Evolutionary conservation across 30 jellyfish, hydroid and myxozoan species (phyloP), one percentile per base, ranked within the genome.

Genomic region (Cassiopea xamachana): DNA sequence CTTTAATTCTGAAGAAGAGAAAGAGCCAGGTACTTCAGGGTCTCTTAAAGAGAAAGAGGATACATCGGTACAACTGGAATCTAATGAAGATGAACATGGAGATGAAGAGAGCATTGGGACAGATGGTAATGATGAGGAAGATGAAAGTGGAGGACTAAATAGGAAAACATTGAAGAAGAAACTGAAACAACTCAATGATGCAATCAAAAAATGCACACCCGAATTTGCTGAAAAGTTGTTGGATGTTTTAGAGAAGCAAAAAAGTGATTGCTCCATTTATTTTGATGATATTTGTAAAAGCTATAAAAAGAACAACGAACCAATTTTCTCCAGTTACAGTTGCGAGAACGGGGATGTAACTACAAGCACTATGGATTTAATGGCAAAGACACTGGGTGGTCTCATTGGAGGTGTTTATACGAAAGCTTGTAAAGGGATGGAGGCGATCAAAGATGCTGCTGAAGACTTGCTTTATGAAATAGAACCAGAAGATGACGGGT

Each of bases 341-440:
- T 88, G 95, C 46, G 95, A 88, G 59, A 88, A 88, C 60, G 90
- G 95, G 7, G 87, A 55, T 1, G 10, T 17, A 2, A 58, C 69
- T 10, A 44, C 16, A 7, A 78, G 87, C 12, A 43, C 51, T 48
- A 46, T 19, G 50, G 58, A 12, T 13, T 59, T 76, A 4, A 71
- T 71, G 55, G 72, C 16, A 44, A 79, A 72, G 58, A 46, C 64
- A 59, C 45, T 88, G 88, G 27, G 75, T 48, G 71, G 80, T 73
- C 95, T 88, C 69, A 81, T 71, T 17, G 95, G 95, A 44, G 95
- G 95, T 10, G 67, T 79, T 45, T 88, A 88, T 70, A 44, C 82
- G 1, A 88, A 60, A 79, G 90, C 95, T 1, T 88, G 95, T 83
- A 58, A 88, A 7, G 95, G 84, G 39, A 55, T 79, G 72, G 90